phyloP scores from a whole-genome alignment of 2,888 invertebrate species.

The Abrostola triplasia region DNA sequence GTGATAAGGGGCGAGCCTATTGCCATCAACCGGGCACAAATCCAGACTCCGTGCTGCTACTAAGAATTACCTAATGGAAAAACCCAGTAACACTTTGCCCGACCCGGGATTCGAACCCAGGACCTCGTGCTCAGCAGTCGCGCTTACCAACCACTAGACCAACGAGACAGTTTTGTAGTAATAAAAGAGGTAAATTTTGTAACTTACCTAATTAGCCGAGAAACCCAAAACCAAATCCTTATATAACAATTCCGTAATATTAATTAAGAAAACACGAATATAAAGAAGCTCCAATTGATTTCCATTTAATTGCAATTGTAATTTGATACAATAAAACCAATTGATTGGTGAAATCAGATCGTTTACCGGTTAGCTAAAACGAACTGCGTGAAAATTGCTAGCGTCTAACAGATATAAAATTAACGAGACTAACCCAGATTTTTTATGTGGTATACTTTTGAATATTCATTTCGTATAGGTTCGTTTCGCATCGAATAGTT shows the following conservation, averaged over 20 bases:
- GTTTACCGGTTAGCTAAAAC: conserved; percentile 33
- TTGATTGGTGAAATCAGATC: conserved; percentile 42
- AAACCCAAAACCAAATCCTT: conserved; percentile 8
- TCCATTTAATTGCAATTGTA: conserved; percentile 36
- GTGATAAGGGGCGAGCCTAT: no score
- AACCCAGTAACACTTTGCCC: no score
- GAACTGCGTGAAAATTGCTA: conserved; percentile 52
- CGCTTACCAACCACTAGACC: no score
- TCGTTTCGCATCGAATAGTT: background rate
- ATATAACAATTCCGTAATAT: conserved; percentile 29
- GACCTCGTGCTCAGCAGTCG: no score
- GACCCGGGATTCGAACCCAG: no score
- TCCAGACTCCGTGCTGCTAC: no score
- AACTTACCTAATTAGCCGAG: background rate
- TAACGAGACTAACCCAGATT: conserved; percentile 50
- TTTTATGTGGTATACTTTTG: conserved; percentile 33
- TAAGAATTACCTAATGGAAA: no score
- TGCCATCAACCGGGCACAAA: no score
- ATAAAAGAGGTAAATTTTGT: background rate
- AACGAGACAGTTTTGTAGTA: no score
- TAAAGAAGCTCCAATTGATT: conserved; percentile 28
- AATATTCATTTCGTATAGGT: background rate
- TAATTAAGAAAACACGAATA: conserved; percentile 28
- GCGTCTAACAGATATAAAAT: conserved; percentile 41
- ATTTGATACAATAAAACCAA: conserved; percentile 48